phyloP scores from a whole-genome alignment of 2,797 vertebrate genomes.

The Delichon dasypus region DNA sequence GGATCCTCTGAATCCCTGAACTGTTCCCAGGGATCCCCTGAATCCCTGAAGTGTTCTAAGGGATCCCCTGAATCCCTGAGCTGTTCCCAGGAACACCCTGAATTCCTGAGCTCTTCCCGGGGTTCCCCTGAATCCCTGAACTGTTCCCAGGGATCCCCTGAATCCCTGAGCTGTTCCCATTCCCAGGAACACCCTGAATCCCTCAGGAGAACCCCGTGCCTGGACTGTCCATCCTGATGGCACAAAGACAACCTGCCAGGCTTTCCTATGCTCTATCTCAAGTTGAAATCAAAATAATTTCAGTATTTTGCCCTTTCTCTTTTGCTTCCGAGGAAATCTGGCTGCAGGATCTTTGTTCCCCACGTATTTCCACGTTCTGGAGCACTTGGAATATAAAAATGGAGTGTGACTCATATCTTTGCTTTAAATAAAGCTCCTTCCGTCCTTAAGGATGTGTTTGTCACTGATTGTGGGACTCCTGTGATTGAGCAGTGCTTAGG shows the following conservation, averaged over 20 bases:
- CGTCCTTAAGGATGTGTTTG: not conserved
- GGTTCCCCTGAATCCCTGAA: not conserved
- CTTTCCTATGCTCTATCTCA: not conserved
- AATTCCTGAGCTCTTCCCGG: not conserved
- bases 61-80: fast-evolving
- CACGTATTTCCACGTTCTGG: not conserved
- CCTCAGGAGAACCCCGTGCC: not conserved
- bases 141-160: fast-evolving
- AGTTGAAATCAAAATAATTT: not conserved
- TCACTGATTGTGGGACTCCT: not conserved
- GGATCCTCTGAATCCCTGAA: fast-evolving
- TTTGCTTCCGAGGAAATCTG: not conserved
- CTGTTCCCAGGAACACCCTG: not conserved
- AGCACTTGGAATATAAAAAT: not conserved
- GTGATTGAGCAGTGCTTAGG: not conserved
- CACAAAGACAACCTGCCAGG: no score
- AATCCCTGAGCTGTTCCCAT: not conserved
- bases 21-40: no score
- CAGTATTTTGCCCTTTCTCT: not conserved
- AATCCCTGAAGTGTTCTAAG: not conserved
- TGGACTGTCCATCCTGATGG: not conserved
- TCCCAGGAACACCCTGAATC: not conserved
- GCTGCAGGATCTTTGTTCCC: not conserved
- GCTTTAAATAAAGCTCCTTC: constrained; percentile 45
- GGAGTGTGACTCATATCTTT: constrained; percentile 43